Conservation (phyloP, 2,797 vertebrate species). For the Cossypha heuglini region DNA sequence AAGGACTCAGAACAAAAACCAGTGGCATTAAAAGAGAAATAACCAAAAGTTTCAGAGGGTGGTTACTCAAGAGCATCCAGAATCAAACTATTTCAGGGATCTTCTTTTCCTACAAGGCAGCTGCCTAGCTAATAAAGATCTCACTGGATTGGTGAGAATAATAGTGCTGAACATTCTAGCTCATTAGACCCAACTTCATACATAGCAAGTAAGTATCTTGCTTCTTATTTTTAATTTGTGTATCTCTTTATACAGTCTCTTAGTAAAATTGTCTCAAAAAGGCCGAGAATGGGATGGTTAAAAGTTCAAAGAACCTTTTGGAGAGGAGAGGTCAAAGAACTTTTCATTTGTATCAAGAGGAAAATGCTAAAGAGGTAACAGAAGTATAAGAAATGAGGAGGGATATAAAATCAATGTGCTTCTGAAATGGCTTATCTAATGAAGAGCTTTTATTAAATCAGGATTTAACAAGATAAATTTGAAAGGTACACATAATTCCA, state of each 20-base stretch:
- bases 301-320: background rate
- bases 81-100: background rate
- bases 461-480: background rate
- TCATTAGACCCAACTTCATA: background rate
- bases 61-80: background rate
- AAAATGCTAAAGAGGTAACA: background rate
- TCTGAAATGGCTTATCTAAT: background rate
- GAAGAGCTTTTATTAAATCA: background rate
- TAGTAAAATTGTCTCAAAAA: background rate
- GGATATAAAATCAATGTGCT: background rate
- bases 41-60: accelerated
- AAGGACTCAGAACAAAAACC: background rate
- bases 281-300: accelerated
- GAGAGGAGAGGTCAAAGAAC: background rate
- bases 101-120: background rate
- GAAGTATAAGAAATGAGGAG: background rate
- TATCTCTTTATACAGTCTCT: background rate
- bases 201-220: background rate
- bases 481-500: background rate
- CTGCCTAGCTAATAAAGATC: background rate
- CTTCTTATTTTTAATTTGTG: background rate
- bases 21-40: background rate
- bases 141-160: background rate
- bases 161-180: background rate
- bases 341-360: background rate